Conservation (phyloP, 2,888 invertebrate species). For the Tinea trinotella region DNA sequence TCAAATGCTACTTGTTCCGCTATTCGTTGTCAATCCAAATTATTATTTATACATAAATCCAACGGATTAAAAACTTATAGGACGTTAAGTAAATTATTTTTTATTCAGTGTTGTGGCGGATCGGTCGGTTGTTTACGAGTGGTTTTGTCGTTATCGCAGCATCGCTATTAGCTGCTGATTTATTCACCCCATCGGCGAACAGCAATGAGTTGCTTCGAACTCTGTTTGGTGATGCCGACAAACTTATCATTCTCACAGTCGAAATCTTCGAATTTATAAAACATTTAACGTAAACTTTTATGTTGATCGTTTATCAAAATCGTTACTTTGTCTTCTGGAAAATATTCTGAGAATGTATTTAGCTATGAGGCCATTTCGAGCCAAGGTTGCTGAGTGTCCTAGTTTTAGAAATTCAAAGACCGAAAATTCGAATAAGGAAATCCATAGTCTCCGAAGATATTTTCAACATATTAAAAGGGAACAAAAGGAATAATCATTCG, state of each 20-base stretch:
- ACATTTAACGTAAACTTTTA: slow-evolving; percentile 11
- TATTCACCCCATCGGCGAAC: slow-evolving; percentile 8
- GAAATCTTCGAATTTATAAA: slow-evolving; percentile 6
- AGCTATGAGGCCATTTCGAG: background rate
- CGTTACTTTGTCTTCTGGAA: background rate
- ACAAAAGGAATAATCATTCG: slow-evolving; percentile 7
- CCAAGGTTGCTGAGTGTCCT: background rate
- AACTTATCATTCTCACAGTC: slow-evolving; percentile 12
- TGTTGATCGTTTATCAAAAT: slow-evolving; percentile 12
- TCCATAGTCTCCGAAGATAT: slow-evolving; percentile 1
- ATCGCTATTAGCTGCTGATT: slow-evolving; percentile 18
- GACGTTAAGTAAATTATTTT: background rate
- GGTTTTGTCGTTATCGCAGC: slow-evolving; percentile 15
- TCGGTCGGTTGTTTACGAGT: slow-evolving; percentile 16
- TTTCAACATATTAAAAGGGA: slow-evolving; percentile 6
- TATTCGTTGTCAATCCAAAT: background rate
- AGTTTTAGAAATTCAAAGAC: background rate
- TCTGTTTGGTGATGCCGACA: background rate
- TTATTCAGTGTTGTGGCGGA: background rate
- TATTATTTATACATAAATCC: background rate
- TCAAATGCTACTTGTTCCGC: background rate
- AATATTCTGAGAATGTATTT: background rate
- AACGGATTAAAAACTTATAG: background rate
- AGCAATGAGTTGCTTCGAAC: background rate
- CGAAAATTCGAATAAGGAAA: slow-evolving; percentile 3